Conservation (phyloP, 1,140 invertebrate species). For the Daktulosphaira vitifoliae region DNA sequence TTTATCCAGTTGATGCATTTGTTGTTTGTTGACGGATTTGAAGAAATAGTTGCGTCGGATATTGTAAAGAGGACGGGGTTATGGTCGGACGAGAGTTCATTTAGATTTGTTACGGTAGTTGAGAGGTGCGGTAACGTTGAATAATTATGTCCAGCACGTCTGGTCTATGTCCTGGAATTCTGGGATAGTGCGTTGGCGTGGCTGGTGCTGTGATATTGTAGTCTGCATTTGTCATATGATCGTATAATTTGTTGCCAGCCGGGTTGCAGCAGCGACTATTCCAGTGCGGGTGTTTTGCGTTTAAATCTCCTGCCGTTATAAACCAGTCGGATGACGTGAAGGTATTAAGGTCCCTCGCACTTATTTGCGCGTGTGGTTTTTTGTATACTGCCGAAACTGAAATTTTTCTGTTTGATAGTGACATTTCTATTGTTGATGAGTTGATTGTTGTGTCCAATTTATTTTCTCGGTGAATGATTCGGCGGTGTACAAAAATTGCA, state of each 20-base stretch:
- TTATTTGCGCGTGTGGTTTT: neutral
- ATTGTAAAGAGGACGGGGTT: neutral
- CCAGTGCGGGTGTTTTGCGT: neutral
- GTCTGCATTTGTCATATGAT: neutral
- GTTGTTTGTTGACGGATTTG: neutral
- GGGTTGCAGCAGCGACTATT: neutral
- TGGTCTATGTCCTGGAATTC: neutral
- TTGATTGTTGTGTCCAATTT: neutral
- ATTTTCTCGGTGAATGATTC: neutral
- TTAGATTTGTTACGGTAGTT: too few species aligned
- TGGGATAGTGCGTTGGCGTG: neutral
- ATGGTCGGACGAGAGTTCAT: neutral
- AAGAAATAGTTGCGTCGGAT: neutral
- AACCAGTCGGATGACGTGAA: too few species aligned
- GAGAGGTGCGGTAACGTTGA: neutral
- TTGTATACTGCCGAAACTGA: neutral
- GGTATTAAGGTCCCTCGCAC: neutral
- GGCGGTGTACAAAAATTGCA: too few species aligned
- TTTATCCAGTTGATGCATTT: neutral
- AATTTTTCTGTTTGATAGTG: neutral
- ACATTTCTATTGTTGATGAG: neutral
- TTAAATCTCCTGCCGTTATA: neutral
- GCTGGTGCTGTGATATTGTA: neutral
- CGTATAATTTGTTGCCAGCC: neutral
- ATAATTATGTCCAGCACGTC: neutral